Evolutionary conservation across 2,113 vertebrate species (phyloP).

Genomic region (Origma solitaria): DNA sequence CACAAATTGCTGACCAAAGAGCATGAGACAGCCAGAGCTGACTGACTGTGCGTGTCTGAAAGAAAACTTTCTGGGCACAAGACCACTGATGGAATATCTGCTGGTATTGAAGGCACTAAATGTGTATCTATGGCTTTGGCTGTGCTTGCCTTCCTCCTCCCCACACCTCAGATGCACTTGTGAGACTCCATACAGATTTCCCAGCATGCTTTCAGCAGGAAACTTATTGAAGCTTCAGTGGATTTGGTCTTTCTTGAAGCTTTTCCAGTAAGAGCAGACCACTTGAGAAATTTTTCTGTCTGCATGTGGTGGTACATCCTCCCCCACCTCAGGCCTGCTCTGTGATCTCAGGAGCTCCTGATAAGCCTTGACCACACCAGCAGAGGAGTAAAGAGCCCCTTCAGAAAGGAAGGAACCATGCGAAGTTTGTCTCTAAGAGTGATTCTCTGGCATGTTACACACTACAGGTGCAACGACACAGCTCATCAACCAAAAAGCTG

Average conservation of each 20-base stretch:
- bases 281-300: not conserved
- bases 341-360: not conserved
- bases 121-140: not conserved
- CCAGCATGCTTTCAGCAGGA: not conserved
- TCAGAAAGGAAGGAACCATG: not conserved
- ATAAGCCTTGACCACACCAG: not conserved
- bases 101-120: not conserved
- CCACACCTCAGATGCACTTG: not conserved
- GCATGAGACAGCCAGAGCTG: not conserved
- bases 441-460: too few species aligned
- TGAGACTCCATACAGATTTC: not conserved
- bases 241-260: not conserved
- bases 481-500: not conserved
- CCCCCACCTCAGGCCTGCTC: too few species aligned
- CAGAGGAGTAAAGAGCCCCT: not conserved
- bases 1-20: not conserved
- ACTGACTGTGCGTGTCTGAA: not conserved
- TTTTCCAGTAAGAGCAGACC: not conserved
- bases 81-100: not conserved
- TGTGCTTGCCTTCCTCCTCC: not conserved
- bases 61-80: not conserved
- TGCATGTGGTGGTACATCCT: not conserved
- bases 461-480: not conserved
- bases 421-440: not conserved
- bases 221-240: not conserved